Evolutionary conservation across 2,797 vertebrate species (phyloP), one percentile per base, ranked within the genome.

Genomic region (Morus bassanus): DNA sequence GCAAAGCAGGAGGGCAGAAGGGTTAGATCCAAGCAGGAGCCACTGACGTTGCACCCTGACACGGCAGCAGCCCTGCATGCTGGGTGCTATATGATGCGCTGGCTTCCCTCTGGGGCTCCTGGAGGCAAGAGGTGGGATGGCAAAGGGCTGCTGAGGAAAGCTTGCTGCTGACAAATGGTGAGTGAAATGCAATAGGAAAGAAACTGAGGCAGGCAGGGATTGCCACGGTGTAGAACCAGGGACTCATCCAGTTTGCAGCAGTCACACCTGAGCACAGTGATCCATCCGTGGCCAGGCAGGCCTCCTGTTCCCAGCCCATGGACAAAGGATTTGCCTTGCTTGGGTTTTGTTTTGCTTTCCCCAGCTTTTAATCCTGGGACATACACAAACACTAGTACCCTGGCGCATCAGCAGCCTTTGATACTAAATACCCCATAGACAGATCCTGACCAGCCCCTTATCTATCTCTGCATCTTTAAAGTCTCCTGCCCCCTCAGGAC

Each of bases 1-100:
- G 57, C 23, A 27, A 27, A 61, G 59, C 56, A 4, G 0, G 17
- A 84, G 43, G 68, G 61, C 2, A 82, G 82, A 72, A 91, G 51
- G 64, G 25, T 73, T 67, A 33, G 60, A 90, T 82, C 51, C 8
- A 35, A 81, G 92, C 43, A n/a, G 50, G 6, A 39, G 53, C 39
- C 75, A 9, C 43, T 25, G 39, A 35, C 15, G 6, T 13, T 6
- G 17, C n/a, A 68, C 10, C 30, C 31, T 3, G 3, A 27, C 1
- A 1, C 2, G 6, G 57, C 24, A 7, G 31, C 70, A 48, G 46
- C 45, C 60, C n/a, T 1, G 2, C 3, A 18, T 1, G 0, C 21
- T 22, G 59, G n/a, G 70, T n/a, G 28, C 60, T 33, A 3, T 7
- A 23, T 0, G 0, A 70, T 33, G 39, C 0, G 0, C 67, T 64